A percentile compares a stretch with the other conserved stretches of the same genome.
Conservation (phyloP, 1,140 invertebrate genomes). For the Aphis gossypii region DNA sequence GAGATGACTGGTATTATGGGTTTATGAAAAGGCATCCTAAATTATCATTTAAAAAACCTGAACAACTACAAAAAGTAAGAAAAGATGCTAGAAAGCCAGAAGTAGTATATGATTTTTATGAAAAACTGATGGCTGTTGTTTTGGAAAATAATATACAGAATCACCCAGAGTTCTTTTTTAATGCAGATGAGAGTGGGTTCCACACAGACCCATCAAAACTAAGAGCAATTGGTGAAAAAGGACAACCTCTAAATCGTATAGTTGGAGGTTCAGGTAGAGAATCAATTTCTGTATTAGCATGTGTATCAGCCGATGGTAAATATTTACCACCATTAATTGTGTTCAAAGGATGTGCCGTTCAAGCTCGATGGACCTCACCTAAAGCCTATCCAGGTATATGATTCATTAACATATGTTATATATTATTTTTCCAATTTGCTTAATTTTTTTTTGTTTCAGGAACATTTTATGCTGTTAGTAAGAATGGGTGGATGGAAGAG, state of each 20-base stretch:
- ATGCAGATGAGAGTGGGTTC: neutral
- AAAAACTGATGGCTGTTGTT: neutral
- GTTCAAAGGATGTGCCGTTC: constrained; percentile 62
- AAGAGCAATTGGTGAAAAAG: constrained; percentile 61
- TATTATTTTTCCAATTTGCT: too few relatives aligned
- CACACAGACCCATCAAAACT: constrained; percentile 16
- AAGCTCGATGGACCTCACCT: constrained; percentile 62
- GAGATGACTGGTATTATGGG: constrained; percentile 63
- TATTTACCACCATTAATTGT: constrained; percentile 62
- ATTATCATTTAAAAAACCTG: constrained; percentile 64
- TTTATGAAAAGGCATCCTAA: constrained; percentile 62
- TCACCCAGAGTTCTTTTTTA: neutral
- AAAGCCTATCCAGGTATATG: constrained; percentile 60
- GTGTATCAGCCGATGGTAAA: constrained; percentile 61
- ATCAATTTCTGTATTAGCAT: constrained; percentile 62
- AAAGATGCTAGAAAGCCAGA: constrained; percentile 47
- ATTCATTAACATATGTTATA: too few relatives aligned
- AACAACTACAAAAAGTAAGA: constrained; percentile 55
- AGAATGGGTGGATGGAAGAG: constrained; percentile 63
- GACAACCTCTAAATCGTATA: constrained; percentile 60
- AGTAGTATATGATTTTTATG: constrained; percentile 42
- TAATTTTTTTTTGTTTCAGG: constrained; percentile 19
- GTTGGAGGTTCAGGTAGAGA: constrained; percentile 62
- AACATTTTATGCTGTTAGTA: constrained; percentile 62
- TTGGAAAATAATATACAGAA: neutral